Base-by-base conservation (phyloP, 2,888 invertebrate species). In the Leptura quadrifasciata region DNA sequence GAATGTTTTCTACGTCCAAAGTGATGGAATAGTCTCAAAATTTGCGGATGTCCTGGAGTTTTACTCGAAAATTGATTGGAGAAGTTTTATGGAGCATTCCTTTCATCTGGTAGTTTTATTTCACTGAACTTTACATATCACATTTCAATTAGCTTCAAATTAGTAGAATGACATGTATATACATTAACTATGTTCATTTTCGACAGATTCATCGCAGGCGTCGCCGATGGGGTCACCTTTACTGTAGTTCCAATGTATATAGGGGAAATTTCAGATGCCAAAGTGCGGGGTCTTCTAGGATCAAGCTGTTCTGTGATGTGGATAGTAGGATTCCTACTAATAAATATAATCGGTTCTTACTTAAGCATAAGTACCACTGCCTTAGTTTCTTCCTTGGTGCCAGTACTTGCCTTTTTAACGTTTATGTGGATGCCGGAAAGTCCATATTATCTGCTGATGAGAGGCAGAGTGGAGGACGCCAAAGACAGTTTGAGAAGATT, bases 221-320 rank as follows among this genome's bases (percentile, higher is more conserved):
- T 94, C 12, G 92, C 93, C 0, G 93, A 84, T 73, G 89, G 88
- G 0, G 79, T 87, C 0, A 82, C 84, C 0, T 89, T 87, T 79
- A 88, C 88, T 9, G 90, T 90, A 0, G 89, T 91, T 0, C 92
- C 93, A 0, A 91, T 93, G 83, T 93, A 93, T 84, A 88, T 93
- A n/a, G 91, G 91, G 0, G 93, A 93, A 86, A 92, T 92, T 52
- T 90, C 93, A 0, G 91, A 92, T 65, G 90, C 91, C 55, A 89
- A 90, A 18, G 89, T 92, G 15, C 87, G 93, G 31, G 93, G 93
- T 57, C 90, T 92, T 70, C 90, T 94, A 72, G 93, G 93, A n/a
- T 91, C 92, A 24, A 91, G 92, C 80, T 91, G 92, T 82, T 91
- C 93, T 20, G 88, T 92, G 79, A 91, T 84, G 6, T 90, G 91